Evolutionary conservation across 2,113 vertebrate genomes (phyloP).

Genomic region (Elachura formosa): DNA sequence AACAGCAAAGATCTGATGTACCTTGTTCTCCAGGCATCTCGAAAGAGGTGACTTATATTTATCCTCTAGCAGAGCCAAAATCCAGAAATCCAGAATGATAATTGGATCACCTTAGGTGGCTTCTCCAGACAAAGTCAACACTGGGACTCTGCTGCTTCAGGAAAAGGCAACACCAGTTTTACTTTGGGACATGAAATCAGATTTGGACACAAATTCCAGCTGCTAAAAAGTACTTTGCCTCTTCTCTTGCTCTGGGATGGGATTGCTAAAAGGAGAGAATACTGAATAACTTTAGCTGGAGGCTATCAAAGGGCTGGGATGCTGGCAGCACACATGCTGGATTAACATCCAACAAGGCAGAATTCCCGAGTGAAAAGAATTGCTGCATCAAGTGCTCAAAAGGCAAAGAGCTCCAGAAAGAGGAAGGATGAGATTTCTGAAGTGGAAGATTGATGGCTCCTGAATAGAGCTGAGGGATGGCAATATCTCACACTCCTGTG

Average conservation of each 20-base stretch:
- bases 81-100: background rate
- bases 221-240: background rate
- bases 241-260: background rate
- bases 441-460: slow-evolving; percentile 36
- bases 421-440: slow-evolving; percentile 29
- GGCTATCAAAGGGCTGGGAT: background rate
- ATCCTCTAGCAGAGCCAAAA: background rate
- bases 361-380: background rate
- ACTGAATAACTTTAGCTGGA: background rate
- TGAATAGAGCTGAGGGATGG: slow-evolving; percentile 8
- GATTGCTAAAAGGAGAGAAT: background rate
- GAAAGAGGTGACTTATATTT: background rate
- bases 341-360: background rate
- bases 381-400: slow-evolving; percentile 7
- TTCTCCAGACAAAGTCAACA: background rate
- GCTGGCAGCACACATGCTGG: background rate
- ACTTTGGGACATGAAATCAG: background rate
- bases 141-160: accelerated
- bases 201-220: background rate
- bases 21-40: background rate
- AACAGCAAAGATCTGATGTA: background rate
- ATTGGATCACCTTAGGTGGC: background rate
- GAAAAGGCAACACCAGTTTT: background rate
- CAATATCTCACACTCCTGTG: background rate
- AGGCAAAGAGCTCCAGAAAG: slow-evolving; percentile 31